Evolutionary conservation across 2,797 vertebrate species (phyloP), one percentile per base, ranked within the genome.

Genomic region (Serranus cabrilla): DNA sequence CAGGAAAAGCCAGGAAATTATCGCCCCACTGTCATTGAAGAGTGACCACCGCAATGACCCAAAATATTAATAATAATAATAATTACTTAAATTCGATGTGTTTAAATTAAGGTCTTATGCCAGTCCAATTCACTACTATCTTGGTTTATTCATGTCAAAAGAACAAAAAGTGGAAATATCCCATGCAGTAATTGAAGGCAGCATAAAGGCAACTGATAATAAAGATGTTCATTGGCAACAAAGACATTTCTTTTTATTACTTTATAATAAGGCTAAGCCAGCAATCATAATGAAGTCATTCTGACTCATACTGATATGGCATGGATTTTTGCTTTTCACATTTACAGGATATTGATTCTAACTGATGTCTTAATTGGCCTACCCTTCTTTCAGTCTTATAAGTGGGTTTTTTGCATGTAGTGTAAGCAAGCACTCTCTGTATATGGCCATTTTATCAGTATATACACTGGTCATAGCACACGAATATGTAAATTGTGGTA

Each of bases 401-500:
- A 37, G 20, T 21, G 3, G 4, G 20, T 20, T 14, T 27, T 25
- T 55, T 76, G 7, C 20, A 27, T 57, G 4, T 9, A 12, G 12
- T 27, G 18, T 59, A 14, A 58, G 25, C 7, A 1, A 17, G 20
- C 47, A 45, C 14, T 54, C 10, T 23, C 2, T 63, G 39, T 3
- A 57, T 66, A 10, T 64, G 10, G 45, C 5, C 18, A 66, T 60
- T n/a, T 52, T 69, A 58, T 62, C 18, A 27, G 11, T 46, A 34
- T 14, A 43, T 39, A 21, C 12, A 61, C 25, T n/a, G 10, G 9
- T 62, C 34, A 55, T 20, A 42, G n/a, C 20, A 55, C 46, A 71
- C 12, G 50, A 23, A 82, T 55, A 82, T 78, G 56, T 21, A 49
- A 71, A 59, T 5, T 65, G 40, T 18, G 50, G n/a, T 23, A 63